Evolutionary conservation across 2,888 invertebrate genomes (phyloP), one percentile per base, ranked within the genome.

Genomic region (Hololepta plana): DNA sequence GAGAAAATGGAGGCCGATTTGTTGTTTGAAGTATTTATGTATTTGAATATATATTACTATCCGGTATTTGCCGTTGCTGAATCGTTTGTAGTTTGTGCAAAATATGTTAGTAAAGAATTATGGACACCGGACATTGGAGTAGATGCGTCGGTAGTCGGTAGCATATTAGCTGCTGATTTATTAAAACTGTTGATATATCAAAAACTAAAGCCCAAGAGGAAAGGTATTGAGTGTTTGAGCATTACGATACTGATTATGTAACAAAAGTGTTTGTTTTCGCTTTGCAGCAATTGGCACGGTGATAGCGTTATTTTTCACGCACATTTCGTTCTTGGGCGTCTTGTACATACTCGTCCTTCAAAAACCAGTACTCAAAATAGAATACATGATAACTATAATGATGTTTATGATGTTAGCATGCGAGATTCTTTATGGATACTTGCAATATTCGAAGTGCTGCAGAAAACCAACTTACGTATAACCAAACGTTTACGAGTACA

Each of bases 281-380:
- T n/a, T n/a, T n/a, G n/a, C n/a, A n/a, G n/a, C n/a, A n/a, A n/a
- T n/a, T n/a, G n/a, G n/a, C n/a, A n/a, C n/a, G n/a, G n/a, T n/a
- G 15, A 14, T 40, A 19, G 40, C 39, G 22, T 34, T 41, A 31
- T 12, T 31, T 14, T 28, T 38, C 7, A 37, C 40, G 13, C 15
- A 26, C 4, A 27, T 41, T 19, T 38, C 40, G 8, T 33, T 40
- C 14, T 12, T 26, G 8, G 37, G 42, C 12, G 30, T 42, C 15
- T 27, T 36, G 13, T 41, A 42, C 29, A 31, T 41, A 12, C 37
- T 41, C 28, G 23, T 35, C 7, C 23, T 42, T 12, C 42, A 42
- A 26, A 30, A 34, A 24, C 41, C 42, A 4, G 38, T 41, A 5
- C 32, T 42, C 20, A 41, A 38, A 33, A 39, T 42, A 28, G 42